Base-by-base conservation (phyloP, 2,888 invertebrate species). In the Eretmocerus hayati region DNA sequence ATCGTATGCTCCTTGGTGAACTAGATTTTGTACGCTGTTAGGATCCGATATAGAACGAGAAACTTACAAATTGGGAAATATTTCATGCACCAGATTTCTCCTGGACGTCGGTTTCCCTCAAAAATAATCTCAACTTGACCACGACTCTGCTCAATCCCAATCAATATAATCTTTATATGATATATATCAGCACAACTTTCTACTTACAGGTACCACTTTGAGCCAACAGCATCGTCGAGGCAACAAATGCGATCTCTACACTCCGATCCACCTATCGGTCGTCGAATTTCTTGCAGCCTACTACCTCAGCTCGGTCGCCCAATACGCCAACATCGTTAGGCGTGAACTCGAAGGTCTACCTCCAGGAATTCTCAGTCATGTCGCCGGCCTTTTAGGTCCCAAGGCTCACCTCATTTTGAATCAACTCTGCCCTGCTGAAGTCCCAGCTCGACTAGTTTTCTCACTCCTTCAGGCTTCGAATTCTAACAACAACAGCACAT, bases 231-330 rank as follows among this genome's bases (percentile, higher is more conserved):
- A n/a, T n/a, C n/a, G n/a, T n/a, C n/a, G n/a, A n/a, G n/a, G n/a
- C n/a, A n/a, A 73, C 43, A 72, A 73, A 49, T 63, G 67, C 2
- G 75, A 75, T 50, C 62, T 72, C 19, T 76, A 72, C 60, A 72
- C 74, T 11, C 74, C 77, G 2, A 69, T 77, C 31, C 77, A 77
- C 59, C 67, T 74, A 40, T 72, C 75, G 2, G 72, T 78, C 52
- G 72, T 74, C 15, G 77, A 77, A 56, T 77, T 75, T 58, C 62
- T 78, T n/a, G 75, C 77, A 2, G 77, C 78, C 2, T 76, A 76
- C 57, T 78, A 78, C 59, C 67, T 78, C n/a, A 73, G 76, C 1
- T 76, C 77, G 1, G 66, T 77, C 5, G 74, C 75, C 5, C 75
- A 74, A 56, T 72, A 76, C 53, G 72, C 76, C 0, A 74, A 75